Base-by-base conservation (phyloP, 1,140 invertebrate genomes). In the Metopolophium dirhodum region DNA sequence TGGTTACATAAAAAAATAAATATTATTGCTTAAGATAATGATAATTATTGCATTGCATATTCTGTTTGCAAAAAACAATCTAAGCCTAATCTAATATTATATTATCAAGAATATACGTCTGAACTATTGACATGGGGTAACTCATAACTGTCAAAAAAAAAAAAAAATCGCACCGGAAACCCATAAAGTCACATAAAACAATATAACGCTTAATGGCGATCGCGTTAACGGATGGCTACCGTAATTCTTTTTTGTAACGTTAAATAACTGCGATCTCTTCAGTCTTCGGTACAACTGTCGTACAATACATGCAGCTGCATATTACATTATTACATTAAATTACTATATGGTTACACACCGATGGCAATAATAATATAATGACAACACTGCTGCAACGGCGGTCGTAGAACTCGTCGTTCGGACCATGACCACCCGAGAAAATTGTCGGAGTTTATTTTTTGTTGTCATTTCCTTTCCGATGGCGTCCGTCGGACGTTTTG, bases 401-500 rank as follows among this genome's bases (percentile, higher is more conserved):
- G 37, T 49, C 49, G 45, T 82, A n/a, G n/a, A 91, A 82, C 41
- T 77, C 90, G n/a, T 85, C 37, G 49, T 41, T 18, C 91, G 82
- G 41, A 92, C 82, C 91, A 85, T 93, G 91, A 86, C 91, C 49
- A 45, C n/a, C 26, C 35, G 26, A 93, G 91, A 35, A 54, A 11
- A 86, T 41, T 7, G 23, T 57, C 68, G 9, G 23, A 57, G 49
- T 85, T 45, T 7, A 57, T 26, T 82, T 77, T 85, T 86, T 45
- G 41, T 85, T 57, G 49, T 86, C 91, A 83, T 93, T 85, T 86
- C 82, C 91, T 86, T 86, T 85, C n/a, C 41, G 30, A 18, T 77
- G 82, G 82, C 91, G 37, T 93, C 82, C 47, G 47, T 45, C 49
- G 45, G 23, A 23, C 41, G 37, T 26, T 26, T 54, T 85, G 61